These are phyloP conservation scores for Scarus forsteni DNA, from an alignment of 2,797 vertebrate genomes.

Conservation along the genomic window DNA sequence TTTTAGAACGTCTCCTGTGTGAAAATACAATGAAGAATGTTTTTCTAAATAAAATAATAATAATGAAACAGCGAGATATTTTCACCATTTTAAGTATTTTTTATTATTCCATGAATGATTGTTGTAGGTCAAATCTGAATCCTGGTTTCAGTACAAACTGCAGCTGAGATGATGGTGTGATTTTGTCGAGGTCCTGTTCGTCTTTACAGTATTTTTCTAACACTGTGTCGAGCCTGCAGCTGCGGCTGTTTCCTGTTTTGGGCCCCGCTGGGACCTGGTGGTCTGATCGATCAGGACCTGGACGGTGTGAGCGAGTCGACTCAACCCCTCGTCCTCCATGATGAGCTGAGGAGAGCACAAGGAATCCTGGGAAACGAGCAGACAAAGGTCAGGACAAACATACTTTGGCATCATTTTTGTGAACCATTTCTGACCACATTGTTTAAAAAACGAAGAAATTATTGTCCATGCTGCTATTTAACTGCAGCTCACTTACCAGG, in stretches of 20 bases:
- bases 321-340: constrained; percentile 87
- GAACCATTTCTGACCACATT: no score
- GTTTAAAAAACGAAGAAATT: no score
- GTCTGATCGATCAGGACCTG: constrained; percentile 79
- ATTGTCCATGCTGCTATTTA: no score
- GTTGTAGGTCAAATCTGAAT: constrained; percentile 17
- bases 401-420: no score
- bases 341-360: constrained; percentile 88
- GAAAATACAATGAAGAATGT: no score
- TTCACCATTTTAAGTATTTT: neutral
- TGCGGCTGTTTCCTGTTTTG: constrained; percentile 55
- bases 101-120: constrained; percentile 27
- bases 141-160: neutral
- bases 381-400: neutral
- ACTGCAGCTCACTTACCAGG: no score
- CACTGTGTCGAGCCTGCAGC: constrained; percentile 20
- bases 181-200: neutral
- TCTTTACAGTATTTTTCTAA: constrained; percentile 7
- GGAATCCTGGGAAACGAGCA: constrained; percentile 78
- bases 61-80: no score
- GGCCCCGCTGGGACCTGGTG: constrained; percentile 43
- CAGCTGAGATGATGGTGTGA: constrained; percentile 8
- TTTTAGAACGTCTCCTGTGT: no score
- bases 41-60: no score
- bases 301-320: constrained; percentile 81